Percentiles rank a stretch among this genome's conserved stretches.
These are phyloP conservation scores for Brassicogethes aeneus DNA, from an alignment of 2,888 invertebrate species.

Conservation along the genomic window DNA sequence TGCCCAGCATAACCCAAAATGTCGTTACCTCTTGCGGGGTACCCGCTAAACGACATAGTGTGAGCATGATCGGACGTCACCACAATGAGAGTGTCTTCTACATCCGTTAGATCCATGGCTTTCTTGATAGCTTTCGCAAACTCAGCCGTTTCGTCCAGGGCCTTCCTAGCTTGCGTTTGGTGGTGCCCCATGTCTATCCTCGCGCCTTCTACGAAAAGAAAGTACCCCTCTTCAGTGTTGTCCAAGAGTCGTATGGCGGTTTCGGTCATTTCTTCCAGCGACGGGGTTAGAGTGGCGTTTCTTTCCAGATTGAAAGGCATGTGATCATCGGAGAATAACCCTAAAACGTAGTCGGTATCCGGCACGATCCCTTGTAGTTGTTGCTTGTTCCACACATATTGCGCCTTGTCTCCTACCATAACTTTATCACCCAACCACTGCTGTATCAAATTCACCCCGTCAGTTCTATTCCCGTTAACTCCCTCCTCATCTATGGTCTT, in stretches of 20 bases:
- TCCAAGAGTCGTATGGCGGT: constrained; percentile 57
- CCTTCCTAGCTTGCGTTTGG: constrained; percentile 51
- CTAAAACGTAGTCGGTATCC: constrained; percentile 45
- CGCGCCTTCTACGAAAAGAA: constrained; percentile 68
- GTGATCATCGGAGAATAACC: constrained; percentile 22
- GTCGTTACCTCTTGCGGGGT: constrained; percentile 52
- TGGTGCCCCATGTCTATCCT: constrained; percentile 72
- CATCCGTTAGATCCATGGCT: constrained; percentile 53
- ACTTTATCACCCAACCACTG: constrained; percentile 51
- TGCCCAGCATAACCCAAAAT: constrained; percentile 47
- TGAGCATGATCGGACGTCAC: constrained; percentile 72
- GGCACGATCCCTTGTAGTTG: constrained; percentile 46
- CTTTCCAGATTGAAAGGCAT: constrained; percentile 54
- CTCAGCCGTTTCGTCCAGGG: constrained; percentile 69
- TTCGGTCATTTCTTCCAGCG: constrained; percentile 71
- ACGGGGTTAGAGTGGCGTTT: constrained; percentile 42
- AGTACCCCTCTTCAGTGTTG: constrained; percentile 52
- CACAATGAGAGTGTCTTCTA: constrained; percentile 67
- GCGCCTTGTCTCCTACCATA: constrained; percentile 30
- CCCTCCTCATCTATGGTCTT: constrained; percentile 40
- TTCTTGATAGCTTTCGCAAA: constrained; percentile 42
- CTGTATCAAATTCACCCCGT: constrained; percentile 55
- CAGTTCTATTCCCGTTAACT: constrained; percentile 47
- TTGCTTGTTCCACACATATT: constrained; percentile 49
- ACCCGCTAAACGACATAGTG: constrained; percentile 65